Conservation (phyloP, 1,140 invertebrate species). For the Leptestheria dahalacensis region DNA sequence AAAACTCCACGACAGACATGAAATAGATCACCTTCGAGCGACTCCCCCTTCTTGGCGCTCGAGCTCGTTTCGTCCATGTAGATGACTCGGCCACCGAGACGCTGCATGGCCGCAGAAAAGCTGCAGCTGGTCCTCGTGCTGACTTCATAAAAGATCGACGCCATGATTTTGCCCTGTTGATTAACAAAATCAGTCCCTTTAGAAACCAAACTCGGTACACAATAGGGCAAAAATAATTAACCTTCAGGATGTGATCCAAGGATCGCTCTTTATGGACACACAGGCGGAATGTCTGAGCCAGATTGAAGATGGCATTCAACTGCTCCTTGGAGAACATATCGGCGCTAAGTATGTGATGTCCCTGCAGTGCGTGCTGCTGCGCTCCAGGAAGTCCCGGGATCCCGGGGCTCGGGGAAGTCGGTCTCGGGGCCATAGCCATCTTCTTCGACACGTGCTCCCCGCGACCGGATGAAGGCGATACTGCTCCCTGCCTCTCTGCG, state of each 20-base stretch:
- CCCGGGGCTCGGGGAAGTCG: not conserved
- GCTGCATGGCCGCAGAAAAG: slow-evolving; percentile 89
- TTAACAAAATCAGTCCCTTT: not conserved
- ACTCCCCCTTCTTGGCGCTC: slow-evolving; percentile 93
- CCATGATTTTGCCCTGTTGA: slow-evolving; percentile 75
- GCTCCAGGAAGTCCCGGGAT: slow-evolving; percentile 2
- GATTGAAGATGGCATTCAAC: slow-evolving; percentile 83
- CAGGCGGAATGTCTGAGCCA: slow-evolving; percentile 72
- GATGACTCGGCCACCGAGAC: slow-evolving; percentile 81
- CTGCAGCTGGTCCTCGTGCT: slow-evolving; percentile 92
- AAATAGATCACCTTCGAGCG: slow-evolving; percentile 50
- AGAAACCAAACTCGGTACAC: not conserved
- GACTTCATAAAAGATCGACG: slow-evolving; percentile 92
- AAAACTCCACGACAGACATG: slow-evolving; percentile 1
- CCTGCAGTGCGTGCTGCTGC: slow-evolving; percentile 39
- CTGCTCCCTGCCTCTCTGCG: too few relatives aligned
- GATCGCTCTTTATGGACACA: slow-evolving; percentile 65
- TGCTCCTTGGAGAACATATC: slow-evolving; percentile 78
- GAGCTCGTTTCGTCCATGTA: slow-evolving; percentile 76
- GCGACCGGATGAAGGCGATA: too few relatives aligned
- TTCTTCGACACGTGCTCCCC: not conserved
- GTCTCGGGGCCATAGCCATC: slow-evolving; percentile 3
- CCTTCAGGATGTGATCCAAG: slow-evolving; percentile 69
- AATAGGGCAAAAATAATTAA: slow-evolving; percentile 23
- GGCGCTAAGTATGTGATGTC: slow-evolving; percentile 69